Base-by-base conservation (phyloP, 2,113 vertebrate genomes). In the Heterochromis multidens region DNA sequence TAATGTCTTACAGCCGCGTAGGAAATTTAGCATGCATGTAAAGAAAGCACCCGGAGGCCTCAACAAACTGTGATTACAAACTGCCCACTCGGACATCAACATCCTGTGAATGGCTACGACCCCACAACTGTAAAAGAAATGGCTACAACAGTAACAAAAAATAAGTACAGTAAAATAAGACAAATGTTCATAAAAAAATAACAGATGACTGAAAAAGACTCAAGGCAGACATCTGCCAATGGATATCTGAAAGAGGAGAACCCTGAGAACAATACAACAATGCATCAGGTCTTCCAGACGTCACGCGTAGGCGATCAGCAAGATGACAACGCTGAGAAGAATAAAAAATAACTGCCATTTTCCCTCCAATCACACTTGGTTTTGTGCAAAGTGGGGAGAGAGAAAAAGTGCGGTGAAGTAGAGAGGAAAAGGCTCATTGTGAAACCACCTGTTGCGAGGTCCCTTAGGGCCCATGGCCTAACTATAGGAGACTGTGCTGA, bases 1-100 rank as follows among this genome's bases (percentile, higher is more conserved):
- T 95, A 93, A 93, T 93, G 91, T 94, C 91, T 92, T 84, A 92
- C 81, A 92, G 91, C 83, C 87, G 89, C 60, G 79, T 88, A 87
- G 87, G 89, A 95, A 87, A 92, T 88, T 84, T 81, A 87, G 86
- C 72, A 58, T 85, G 79, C 81, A 82, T 52, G 25, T 79, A 85
- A 80, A 77, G 88, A 88, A 83, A 83, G 84, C 67, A 33, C 81
- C 80, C 60, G 2, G 63, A 84, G 83, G 82, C 81, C 80, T 85
- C 43, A 25, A 61, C 80, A 67, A 84, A 82, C 83, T 72, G 61
- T 9, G 76, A 92, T 74, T 79, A 79, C 83, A 80, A 87, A 89
- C 90, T 88, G 81, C 88, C 84, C 83, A 85, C 87, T 89, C 79
- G 40, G 76, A 90, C 77, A 46, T 74, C 13, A 82, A 89, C 81